Evolutionary conservation across 2,888 invertebrate genomes (phyloP), one percentile per base, ranked within the genome.

Genomic region (Leptopilina myrica): DNA sequence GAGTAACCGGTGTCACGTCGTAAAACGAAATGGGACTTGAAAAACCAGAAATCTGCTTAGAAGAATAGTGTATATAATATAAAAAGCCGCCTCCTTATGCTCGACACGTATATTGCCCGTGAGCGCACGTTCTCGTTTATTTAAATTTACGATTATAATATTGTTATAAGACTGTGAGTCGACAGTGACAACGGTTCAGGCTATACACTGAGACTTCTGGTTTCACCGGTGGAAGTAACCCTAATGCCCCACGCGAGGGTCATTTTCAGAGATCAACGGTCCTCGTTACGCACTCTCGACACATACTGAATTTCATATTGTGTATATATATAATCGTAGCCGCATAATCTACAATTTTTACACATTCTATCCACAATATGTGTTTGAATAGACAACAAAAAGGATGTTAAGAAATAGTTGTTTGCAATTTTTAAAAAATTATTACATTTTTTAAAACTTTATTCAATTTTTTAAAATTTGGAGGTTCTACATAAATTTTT

Each of bases 71-170:
- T 26, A 43, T 43, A 43, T 43, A 20, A 43, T 43, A 43, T 7
- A 43, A 46, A 75, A 53, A 75, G 76, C 26, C 69, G 64, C 77
- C 81, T 80, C 82, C 80, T 89, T 88, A 90, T 90, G 89, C 89
- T 84, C 86, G 87, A 89, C 90, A 89, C 89, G 90, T 90, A 89
- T 82, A 89, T 82, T 85, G 85, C 43, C 43, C 86, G 81, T 83
- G 84, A 81, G 82, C 79, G 84, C 87, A 83, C 84, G 88, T 87
- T 89, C 89, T 87, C 87, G 88, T 89, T 90, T 88, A 87, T 89
- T 88, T 85, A 88, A 87, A 90, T 90, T 90, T 90, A 90, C 86
- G 85, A 86, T 84, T 83, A 86, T 82, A 84, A 83, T 83, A 83
- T 82, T 78, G 79, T 85, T 85, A 83, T 81, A 76, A 80, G 12